Base-by-base conservation (phyloP, 1,140 invertebrate species). In the Diprion similis region DNA sequence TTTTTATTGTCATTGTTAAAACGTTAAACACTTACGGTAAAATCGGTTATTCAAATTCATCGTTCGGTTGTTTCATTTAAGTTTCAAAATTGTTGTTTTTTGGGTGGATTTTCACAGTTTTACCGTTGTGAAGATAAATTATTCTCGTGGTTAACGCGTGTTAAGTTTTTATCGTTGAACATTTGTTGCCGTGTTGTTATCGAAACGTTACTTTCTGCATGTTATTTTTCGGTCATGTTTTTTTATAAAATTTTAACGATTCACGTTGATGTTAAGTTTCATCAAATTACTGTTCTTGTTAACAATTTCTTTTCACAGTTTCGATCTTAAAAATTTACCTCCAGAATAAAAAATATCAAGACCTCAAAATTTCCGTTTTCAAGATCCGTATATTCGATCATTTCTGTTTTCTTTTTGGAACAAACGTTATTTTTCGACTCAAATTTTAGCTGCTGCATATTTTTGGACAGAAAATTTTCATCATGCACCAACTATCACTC, bases 1-100 rank as follows among this genome's bases (percentile, higher is more conserved):
- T 70, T 17, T 10, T 70, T 70, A 15, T 72, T 70, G 75, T 78
- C 78, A 73, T 73, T 81, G 73, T 82, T 78, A 10, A 78, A 68
- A 69, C 65, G 24, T 74, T 68, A 51, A 10, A 46, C 10, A 11
- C 9, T 59, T 37, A 37, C 24, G 24, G 24, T 37, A 37, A 37
- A 37, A 37, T 59, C n/a, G 51, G 4, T 59, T 9, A 37, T 37
- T 15, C 24, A 37, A 37, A 37, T 37, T 37, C 24, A 37, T 37
- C 24, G 24, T 37, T 37, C 24, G 24, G 24, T 37, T 37, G 24
- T 59, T 13, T 9, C n/a, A 4, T 13, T 59, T 59, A 59, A 59
- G 11, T 17, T 17, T 59, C 51, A 17, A 59, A 15, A 59, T 59
- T 59, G 7, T 59, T 8, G 9, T 59, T 59, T 6, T 17, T 13